Conservation (phyloP, 2,797 vertebrate species). For the Rhincodon typus region DNA sequence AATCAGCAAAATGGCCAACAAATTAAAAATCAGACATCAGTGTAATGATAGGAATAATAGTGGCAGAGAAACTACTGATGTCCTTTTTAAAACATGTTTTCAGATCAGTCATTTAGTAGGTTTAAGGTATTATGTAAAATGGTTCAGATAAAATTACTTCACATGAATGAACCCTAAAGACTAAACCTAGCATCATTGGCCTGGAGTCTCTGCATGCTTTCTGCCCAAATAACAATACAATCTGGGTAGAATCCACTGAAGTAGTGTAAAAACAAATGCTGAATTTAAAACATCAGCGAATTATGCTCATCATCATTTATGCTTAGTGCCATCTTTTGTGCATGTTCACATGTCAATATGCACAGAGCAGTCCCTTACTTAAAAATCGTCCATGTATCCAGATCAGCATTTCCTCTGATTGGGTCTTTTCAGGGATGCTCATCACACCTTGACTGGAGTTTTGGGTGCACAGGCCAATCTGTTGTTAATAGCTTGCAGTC, state of each 20-base stretch:
- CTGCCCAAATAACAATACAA: neutral
- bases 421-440: too few relatives aligned
- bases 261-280: neutral
- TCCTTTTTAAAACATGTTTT: slow-evolving; percentile 31
- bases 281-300: neutral
- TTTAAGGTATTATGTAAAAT: slow-evolving; percentile 33
- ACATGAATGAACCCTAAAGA: slow-evolving; percentile 19
- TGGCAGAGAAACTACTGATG: slow-evolving; percentile 29
- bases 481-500: neutral
- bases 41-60: neutral
- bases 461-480: neutral
- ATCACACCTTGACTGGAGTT: neutral
- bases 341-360: neutral
- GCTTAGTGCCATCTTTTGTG: neutral
- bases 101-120: slow-evolving; percentile 2
- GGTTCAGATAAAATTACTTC: slow-evolving; percentile 23
- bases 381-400: neutral
- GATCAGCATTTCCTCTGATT: neutral
- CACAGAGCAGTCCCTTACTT: neutral
- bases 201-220: slow-evolving; percentile 4
- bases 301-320: neutral
- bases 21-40: slow-evolving; percentile 32
- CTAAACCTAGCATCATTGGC: neutral
- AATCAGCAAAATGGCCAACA: slow-evolving; percentile 24
- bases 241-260: neutral